A percentile compares a stretch with the other conserved stretches of the same genome.
These are phyloP conservation scores for Spisula solida DNA, from an alignment of 2,888 invertebrate genomes.

Conservation along the genomic window DNA sequence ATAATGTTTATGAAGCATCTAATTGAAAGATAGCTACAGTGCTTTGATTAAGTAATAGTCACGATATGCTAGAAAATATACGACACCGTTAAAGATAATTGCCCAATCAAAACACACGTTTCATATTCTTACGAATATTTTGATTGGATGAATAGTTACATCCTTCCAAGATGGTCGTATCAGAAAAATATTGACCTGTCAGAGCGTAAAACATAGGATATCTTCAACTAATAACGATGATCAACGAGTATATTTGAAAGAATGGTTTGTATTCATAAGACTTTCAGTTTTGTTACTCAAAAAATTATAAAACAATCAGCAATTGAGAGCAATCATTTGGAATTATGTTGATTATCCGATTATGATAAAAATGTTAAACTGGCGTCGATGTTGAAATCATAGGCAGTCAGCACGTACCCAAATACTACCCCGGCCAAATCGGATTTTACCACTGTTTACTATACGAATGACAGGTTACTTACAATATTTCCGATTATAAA, in stretches of 20 bases:
- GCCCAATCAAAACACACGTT: slow-evolving; percentile 23
- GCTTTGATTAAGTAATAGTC: neutral
- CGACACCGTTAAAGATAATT: neutral
- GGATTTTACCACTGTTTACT: no score
- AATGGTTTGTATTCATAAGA: neutral
- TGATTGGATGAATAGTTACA: slow-evolving; percentile 35
- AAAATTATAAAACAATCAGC: neutral
- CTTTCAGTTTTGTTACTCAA: neutral
- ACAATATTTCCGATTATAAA: no score
- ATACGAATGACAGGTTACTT: no score
- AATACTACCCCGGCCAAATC: no score
- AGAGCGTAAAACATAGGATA: neutral
- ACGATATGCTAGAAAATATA: neutral
- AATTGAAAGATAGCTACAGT: no score
- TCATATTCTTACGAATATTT: slow-evolving; percentile 20
- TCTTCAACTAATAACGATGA: neutral
- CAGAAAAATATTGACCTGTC: slow-evolving; percentile 15
- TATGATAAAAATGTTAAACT: neutral
- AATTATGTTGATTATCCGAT: neutral
- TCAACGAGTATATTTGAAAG: neutral
- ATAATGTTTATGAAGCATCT: no score
- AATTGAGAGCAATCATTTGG: neutral
- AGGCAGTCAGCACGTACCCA: no score
- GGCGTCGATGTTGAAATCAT: neutral
- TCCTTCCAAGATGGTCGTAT: slow-evolving; percentile 38